Conservation (phyloP, 2,113 vertebrate genomes). For the Calyptommatus sinebrachiatus region DNA sequence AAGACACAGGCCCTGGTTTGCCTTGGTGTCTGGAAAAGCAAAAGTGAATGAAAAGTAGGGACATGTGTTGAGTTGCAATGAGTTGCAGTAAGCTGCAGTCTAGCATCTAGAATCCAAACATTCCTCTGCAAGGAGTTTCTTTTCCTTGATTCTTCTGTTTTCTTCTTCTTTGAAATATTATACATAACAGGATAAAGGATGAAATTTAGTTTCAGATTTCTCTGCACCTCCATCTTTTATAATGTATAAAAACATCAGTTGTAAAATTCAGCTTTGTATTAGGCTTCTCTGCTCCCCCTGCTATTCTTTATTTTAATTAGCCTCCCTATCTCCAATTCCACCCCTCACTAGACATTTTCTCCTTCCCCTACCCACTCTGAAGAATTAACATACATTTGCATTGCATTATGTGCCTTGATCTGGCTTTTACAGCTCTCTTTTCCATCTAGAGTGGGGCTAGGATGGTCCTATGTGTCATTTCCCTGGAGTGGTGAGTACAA, state of each 20-base stretch:
- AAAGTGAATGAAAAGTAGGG: not conserved
- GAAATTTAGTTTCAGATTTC: not conserved
- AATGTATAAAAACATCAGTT: not conserved
- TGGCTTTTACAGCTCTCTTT: constrained; percentile 4
- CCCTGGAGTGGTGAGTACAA: constrained; percentile 15
- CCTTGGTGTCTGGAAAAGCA: not conserved
- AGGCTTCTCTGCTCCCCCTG: not conserved
- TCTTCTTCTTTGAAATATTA: not conserved
- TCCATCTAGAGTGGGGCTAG: constrained; percentile 3
- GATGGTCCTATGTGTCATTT: constrained; percentile 9
- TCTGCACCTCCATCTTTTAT: too few species aligned
- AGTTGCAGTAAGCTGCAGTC: not conserved
- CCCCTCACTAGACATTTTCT: not conserved
- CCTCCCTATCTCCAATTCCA: not conserved
- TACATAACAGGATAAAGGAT: not conserved
- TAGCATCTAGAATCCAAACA: not conserved
- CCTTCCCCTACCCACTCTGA: not conserved
- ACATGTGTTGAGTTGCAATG: not conserved
- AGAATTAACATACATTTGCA: constrained; percentile 33
- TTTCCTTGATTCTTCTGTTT: not conserved
- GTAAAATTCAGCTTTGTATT: not conserved
- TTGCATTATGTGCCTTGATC: constrained; percentile 7
- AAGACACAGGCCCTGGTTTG: not conserved
- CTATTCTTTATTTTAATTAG: not conserved
- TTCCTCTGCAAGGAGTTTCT: not conserved